These are phyloP conservation scores for Mugil cephalus DNA, from an alignment of 2,113 vertebrate genomes.

Conservation along the genomic window DNA sequence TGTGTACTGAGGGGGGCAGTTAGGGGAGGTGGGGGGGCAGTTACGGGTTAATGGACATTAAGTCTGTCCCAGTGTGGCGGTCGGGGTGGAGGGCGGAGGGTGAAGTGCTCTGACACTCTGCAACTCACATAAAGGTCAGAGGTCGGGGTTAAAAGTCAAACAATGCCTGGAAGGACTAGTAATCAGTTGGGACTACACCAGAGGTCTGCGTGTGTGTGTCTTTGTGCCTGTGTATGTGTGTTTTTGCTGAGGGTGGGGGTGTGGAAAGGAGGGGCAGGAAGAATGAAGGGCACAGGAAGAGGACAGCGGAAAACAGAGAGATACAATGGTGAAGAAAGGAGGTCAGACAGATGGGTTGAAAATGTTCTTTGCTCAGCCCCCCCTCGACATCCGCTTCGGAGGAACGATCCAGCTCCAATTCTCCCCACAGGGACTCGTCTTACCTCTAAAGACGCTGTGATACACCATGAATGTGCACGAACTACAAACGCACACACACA, in stretches of 20 bases:
- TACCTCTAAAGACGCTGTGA: slow-evolving; percentile 28
- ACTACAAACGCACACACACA: background rate
- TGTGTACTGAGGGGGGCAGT: slow-evolving; percentile 15
- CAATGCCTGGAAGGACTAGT: slow-evolving; percentile 59
- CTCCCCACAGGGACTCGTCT: slow-evolving; percentile 47
- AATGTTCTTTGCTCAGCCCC: background rate
- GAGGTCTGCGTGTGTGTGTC: slow-evolving; percentile 28
- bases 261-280: slow-evolving; percentile 44
- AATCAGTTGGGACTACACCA: slow-evolving; percentile 55
- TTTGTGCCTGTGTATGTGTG: slow-evolving; percentile 38
- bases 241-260: too few relatives aligned
- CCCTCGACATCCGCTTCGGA: slow-evolving; percentile 36
- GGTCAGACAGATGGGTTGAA: slow-evolving; percentile 35
- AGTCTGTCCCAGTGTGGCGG: slow-evolving; percentile 50
- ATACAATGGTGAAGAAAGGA: slow-evolving; percentile 13
- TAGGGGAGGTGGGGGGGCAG: slow-evolving; percentile 6
- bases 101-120: slow-evolving; percentile 16
- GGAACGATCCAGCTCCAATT: slow-evolving; percentile 43
- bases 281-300: slow-evolving; percentile 62
- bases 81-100: slow-evolving; percentile 11
- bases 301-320: slow-evolving; percentile 51
- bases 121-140: slow-evolving; percentile 46
- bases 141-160: slow-evolving; percentile 67
- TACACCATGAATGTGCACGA: background rate
- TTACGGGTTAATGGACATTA: slow-evolving; percentile 68